Base-by-base conservation (phyloP, 2,113 vertebrate species). In the Dicrurus megarhynchus region DNA sequence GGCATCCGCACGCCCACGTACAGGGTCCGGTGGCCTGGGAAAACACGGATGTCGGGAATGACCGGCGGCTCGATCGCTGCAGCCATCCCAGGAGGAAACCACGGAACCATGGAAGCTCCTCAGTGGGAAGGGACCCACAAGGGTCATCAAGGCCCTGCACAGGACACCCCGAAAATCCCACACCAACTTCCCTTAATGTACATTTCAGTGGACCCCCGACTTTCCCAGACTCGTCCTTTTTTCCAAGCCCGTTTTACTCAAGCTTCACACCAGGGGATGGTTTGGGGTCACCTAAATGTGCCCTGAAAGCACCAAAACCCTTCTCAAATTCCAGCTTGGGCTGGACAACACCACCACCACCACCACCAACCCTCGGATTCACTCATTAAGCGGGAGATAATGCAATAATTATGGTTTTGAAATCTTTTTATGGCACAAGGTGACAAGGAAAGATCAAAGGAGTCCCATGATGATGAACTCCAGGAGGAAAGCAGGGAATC, bases 1-100 rank as follows among this genome's bases (percentile, higher is more conserved):
- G 99, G 99, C 99, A 99, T 99, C 79, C 98, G 98, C 59, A 99
- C 99, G 0, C 99, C 99, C 65, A 99, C 99, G 10, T 99, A 99
- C 68, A 99, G 97, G 24, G 99, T 99, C 93, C 99, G 98, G 84
- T 99, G 99, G n/a, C 99, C 99, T 99, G 93, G 9, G 52, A 35
- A 11, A 26, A 52, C 10, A 2, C 6, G 33, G 4, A 7, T 5
- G 20, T 1, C 0, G 27, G 71, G 14, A 44, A 10, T 1, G 18
- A 6, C 0, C 1, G 28, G 3, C 0, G n/a, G 8, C 15, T 19
- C 41, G 1, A 3, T 1, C 23, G 10, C 9, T 2, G 24, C 50
- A 30, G 70, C 35, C 32, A 2, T 9, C 46, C 53, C 73, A 9
- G 39, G 28, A 60, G 55, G 33, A 27, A 15, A 33, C 2, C 37